Conservation (phyloP, 2,888 invertebrate genomes). For the Chaetoderma sp. region DNA sequence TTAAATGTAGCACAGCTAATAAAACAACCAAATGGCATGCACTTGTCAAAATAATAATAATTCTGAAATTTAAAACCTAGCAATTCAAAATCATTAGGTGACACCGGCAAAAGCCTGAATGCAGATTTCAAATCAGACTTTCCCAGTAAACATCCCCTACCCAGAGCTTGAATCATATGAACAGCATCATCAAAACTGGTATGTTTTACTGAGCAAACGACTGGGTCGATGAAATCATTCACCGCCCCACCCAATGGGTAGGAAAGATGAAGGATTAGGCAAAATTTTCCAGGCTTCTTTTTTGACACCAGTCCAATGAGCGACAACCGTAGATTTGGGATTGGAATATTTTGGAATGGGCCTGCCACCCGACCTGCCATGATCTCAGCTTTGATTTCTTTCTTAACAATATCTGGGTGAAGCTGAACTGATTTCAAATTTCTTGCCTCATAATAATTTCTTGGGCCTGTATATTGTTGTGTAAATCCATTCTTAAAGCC, state of each 20-base stretch:
- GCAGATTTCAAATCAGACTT: slow-evolving; percentile 34
- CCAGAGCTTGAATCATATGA: slow-evolving; percentile 13
- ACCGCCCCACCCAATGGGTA: slow-evolving; percentile 18
- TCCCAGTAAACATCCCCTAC: slow-evolving; percentile 11
- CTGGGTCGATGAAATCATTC: slow-evolving; percentile 17
- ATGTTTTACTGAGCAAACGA: slow-evolving; percentile 4
- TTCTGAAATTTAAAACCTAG: slow-evolving; percentile 23
- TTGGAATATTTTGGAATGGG: slow-evolving; percentile 7
- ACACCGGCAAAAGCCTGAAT: slow-evolving; percentile 27
- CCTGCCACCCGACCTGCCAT: slow-evolving; percentile 19
- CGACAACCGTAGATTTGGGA: slow-evolving; percentile 2
- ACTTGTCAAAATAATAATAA: slow-evolving; percentile 22
- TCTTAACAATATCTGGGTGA: too few relatives aligned
- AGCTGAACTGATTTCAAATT: too few relatives aligned
- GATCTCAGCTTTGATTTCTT: slow-evolving; percentile 20
- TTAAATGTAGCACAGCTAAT: slow-evolving; percentile 14
- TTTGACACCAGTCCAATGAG: slow-evolving; percentile 28
- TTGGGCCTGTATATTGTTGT: neutral
- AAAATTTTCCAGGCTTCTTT: slow-evolving; percentile 18
- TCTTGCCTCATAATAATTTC: too few relatives aligned
- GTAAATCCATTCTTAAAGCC: neutral
- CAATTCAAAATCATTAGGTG: slow-evolving; percentile 26
- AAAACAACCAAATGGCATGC: slow-evolving; percentile 18
- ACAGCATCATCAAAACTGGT: slow-evolving; percentile 13
- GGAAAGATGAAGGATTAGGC: slow-evolving; percentile 27